Percentiles rank a stretch among this genome's conserved stretches.
These are phyloP conservation scores for Polydrusus pterygomalis DNA, from an alignment of 2,888 invertebrate species.

Conservation along the genomic window DNA sequence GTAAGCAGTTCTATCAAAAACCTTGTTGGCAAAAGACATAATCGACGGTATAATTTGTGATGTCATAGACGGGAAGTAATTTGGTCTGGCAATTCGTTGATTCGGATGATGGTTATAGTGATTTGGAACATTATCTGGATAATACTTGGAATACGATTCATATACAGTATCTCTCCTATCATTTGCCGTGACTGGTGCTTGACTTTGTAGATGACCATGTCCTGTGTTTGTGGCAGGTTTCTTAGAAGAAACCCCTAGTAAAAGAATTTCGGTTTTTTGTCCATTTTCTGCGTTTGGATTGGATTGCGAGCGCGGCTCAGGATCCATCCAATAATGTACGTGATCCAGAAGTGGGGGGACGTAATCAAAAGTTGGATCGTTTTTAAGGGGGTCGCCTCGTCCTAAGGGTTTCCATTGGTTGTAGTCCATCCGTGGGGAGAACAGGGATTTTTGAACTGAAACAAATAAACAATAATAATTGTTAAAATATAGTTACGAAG, in stretches of 20 bases:
- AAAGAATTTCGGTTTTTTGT: slow-evolving; percentile 75
- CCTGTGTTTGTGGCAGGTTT: slow-evolving; percentile 74
- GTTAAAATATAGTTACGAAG: not conserved
- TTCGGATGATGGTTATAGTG: slow-evolving; percentile 65
- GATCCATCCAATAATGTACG: slow-evolving; percentile 88
- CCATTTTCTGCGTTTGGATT: slow-evolving; percentile 69
- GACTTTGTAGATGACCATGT: not conserved
- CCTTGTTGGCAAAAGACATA: slow-evolving; percentile 64
- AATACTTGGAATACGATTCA: slow-evolving; percentile 69
- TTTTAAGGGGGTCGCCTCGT: slow-evolving; percentile 86
- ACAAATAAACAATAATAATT: slow-evolving; percentile 13
- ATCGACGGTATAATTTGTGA: slow-evolving; percentile 57
- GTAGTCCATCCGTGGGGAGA: slow-evolving; percentile 87
- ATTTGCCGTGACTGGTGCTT: slow-evolving; percentile 17
- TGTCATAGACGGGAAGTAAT: slow-evolving; percentile 70
- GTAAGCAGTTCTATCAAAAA: slow-evolving; percentile 58
- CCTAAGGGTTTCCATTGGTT: slow-evolving; percentile 91
- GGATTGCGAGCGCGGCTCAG: slow-evolving; percentile 75
- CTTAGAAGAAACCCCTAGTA: slow-evolving; percentile 81
- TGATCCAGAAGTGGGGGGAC: slow-evolving; percentile 86
- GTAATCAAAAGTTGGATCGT: slow-evolving; percentile 90
- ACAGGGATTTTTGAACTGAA: slow-evolving; percentile 69
- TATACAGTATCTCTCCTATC: slow-evolving; percentile 43
- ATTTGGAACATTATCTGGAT: slow-evolving; percentile 68
- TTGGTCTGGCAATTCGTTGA: slow-evolving; percentile 67